These are phyloP conservation scores for Drosophila truncata DNA, from an alignment of 1,140 invertebrate species.

Conservation along the genomic window DNA sequence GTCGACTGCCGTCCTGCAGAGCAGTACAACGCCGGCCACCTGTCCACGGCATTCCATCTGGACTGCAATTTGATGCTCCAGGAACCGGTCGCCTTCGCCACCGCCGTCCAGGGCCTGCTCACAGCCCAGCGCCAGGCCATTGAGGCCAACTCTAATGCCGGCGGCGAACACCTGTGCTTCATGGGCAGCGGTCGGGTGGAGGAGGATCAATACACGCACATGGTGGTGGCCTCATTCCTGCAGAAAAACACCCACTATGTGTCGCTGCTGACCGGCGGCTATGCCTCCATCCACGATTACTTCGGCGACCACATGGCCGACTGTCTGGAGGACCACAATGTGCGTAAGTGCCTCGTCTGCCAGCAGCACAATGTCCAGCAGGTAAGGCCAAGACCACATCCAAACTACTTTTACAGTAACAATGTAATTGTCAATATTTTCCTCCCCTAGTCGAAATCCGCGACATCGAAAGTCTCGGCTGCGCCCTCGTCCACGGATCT, in stretches of 20 bases:
- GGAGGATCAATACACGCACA: constrained; percentile 98
- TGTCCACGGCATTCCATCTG: constrained; percentile 98
- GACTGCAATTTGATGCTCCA: constrained; percentile 99
- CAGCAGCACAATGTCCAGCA: constrained; percentile 76
- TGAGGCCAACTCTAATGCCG: constrained; percentile 94
- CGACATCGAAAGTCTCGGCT: constrained; percentile 39
- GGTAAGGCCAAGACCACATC: constrained; percentile 19
- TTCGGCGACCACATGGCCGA: constrained; percentile 92
- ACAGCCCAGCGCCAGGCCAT: constrained; percentile 96
- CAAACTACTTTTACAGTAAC: too few species aligned
- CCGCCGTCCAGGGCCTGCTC: constrained; percentile 96
- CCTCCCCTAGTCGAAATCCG: constrained; percentile 43
- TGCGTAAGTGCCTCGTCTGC: constrained; percentile 92
- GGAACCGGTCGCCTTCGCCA: constrained; percentile 97
- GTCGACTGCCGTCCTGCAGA: constrained; percentile 98
- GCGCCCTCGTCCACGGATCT: constrained; percentile 87
- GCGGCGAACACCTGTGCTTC: constrained; percentile 98
- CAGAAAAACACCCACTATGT: constrained; percentile 97
- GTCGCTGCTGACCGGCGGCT: constrained; percentile 96
- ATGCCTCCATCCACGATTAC: constrained; percentile 94
- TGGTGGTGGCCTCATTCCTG: constrained; percentile 99
- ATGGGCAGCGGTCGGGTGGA: constrained; percentile 97
- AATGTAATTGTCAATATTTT: not conserved
- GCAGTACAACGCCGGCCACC: constrained; percentile 98
- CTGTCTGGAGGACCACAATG: constrained; percentile 93